A percentile compares a stretch with the other conserved stretches of the same genome.
phyloP scores from a whole-genome alignment of 2,113 vertebrate species.

The Myodes glareolus region DNA sequence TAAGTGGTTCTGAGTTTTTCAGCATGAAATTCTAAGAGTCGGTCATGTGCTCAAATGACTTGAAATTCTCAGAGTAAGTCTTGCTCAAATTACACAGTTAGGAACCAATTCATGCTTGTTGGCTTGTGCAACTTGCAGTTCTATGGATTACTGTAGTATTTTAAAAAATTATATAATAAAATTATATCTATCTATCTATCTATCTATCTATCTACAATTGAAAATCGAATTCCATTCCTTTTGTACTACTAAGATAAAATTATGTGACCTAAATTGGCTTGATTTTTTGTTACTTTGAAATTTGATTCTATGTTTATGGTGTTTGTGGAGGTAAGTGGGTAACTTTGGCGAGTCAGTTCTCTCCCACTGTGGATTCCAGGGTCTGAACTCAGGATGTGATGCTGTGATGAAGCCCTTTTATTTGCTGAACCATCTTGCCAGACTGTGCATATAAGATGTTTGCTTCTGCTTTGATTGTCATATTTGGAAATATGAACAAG shows the following conservation, averaged over 20 bases:
- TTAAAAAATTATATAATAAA: not conserved
- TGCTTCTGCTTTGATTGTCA: not conserved
- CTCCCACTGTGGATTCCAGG: not conserved
- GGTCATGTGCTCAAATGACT: constrained; percentile 4
- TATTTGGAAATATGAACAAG: not conserved
- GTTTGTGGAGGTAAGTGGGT: not conserved
- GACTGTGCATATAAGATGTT: not conserved
- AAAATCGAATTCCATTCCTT: not conserved
- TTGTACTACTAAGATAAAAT: not conserved
- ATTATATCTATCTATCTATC: not conserved
- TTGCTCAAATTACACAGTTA: not conserved
- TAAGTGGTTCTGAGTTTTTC: not conserved
- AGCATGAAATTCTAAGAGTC: not conserved
- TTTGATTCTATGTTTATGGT: not conserved
- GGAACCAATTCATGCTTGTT: not conserved
- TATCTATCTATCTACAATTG: not conserved
- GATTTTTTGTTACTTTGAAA: not conserved
- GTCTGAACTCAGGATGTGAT: not conserved
- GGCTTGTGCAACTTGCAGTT: not conserved
- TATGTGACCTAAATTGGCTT: not conserved
- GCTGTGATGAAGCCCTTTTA: not conserved
- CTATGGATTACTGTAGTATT: not conserved
- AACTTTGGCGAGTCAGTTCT: not conserved
- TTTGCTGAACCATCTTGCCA: not conserved
- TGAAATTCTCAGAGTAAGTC: too few species aligned